These are phyloP conservation scores for Orius insidiosus DNA, from an alignment of 1,140 invertebrate genomes.

Conservation along the genomic window DNA sequence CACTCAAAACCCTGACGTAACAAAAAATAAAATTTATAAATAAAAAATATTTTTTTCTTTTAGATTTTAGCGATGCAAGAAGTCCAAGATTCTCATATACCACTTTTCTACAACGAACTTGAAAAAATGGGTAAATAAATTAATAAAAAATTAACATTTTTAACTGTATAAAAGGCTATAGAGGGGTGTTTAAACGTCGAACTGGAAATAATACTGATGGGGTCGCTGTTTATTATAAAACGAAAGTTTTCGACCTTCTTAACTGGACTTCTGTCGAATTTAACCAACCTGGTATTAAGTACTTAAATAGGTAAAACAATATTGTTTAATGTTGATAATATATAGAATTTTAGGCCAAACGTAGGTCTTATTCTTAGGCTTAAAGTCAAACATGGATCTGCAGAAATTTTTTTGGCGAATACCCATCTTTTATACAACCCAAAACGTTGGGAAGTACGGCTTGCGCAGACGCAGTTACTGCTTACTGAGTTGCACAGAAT, in stretches of 20 bases:
- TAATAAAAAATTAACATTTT: conserved; percentile 17
- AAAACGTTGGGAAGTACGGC: conserved; percentile 63
- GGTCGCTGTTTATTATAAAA: conserved; percentile 66
- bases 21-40: conserved; percentile 15
- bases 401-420: conserved; percentile 49
- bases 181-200: conserved; percentile 29
- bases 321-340: background rate
- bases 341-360: conserved; percentile 36
- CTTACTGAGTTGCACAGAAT: conserved; percentile 67
- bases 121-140: conserved; percentile 24
- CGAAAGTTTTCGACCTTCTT: conserved; percentile 38
- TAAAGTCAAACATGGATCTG: background rate
- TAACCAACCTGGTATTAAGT: conserved; percentile 20
- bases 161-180: conserved; percentile 23
- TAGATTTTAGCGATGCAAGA: conserved; percentile 74
- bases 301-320: conserved; percentile 49
- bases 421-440: conserved; percentile 93
- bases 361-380: conserved; percentile 69
- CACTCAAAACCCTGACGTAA: conserved; percentile 53
- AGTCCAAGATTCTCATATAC: conserved; percentile 59
- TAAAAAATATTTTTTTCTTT: conserved; percentile 22
- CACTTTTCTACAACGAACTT: conserved; percentile 36
- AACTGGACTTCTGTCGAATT: conserved; percentile 44
- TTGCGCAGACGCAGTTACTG: conserved; percentile 66
- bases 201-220: conserved; percentile 46